Base-by-base conservation (phyloP, 2,888 invertebrate species). In the Actias luna region DNA sequence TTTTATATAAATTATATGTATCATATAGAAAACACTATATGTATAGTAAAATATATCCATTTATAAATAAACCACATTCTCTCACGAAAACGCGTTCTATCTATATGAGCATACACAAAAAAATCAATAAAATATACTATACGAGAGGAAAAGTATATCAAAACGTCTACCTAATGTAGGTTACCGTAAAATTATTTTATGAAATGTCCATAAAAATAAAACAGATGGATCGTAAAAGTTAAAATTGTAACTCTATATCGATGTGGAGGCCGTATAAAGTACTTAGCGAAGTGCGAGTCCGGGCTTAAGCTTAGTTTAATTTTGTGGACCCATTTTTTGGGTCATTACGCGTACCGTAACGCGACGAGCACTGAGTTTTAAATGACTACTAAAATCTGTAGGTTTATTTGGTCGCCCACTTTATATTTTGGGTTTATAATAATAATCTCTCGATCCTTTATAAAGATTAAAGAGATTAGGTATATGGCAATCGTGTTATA, bases 201-300 rank as follows among this genome's bases (percentile, higher is more conserved):
- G 85, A 83, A 83, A 80, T 82, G 79, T 82, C 87, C 83, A 88
- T 90, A 90, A 91, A 91, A 92, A 88, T 86, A 86, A 88, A 86
- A 89, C 83, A 80, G 82, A 71, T 69, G 66, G 72, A 71, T 80
- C 83, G 83, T 89, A 87, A 89, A 88, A 84, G 85, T 84, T 84
- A 79, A 87, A 89, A 82, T 85, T 86, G 79, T 76, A 78, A 80
- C 69, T 74, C 74, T 63, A 79, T 83, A 87, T 88, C 83, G 84
- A 88, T 87, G 83, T 83, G 77, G 82, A 75, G 57, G 60, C 72
- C 77, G 78, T 80, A 80, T 82, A 79, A 77, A 76, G 73, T 72
- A 71, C 74, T 76, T 71, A 74, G 70, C 69, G 68, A 70, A 71
- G 74, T 74, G 70, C 63, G 69, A 76, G 76, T 64, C 72, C 67